Percentiles rank a stretch among this genome's conserved stretches.
Evolutionary conservation across 1,140 invertebrate species (phyloP).

Genomic region (Solenopsis invicta): DNA sequence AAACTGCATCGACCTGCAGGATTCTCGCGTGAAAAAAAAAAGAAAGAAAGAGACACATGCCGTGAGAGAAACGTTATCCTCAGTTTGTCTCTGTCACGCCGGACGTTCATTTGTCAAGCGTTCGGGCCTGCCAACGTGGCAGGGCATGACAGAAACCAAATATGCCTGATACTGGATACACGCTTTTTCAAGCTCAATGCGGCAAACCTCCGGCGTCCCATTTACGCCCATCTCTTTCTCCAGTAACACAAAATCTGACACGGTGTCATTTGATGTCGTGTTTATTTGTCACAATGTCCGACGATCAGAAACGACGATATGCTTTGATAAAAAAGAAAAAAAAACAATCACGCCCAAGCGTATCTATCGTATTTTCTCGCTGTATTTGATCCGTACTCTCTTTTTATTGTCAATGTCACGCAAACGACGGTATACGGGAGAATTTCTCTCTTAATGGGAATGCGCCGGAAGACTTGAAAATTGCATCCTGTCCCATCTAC

Average conservation of each 20-base stretch:
- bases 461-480: not conserved
- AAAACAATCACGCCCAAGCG: not conserved
- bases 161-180: slow-evolving; percentile 33
- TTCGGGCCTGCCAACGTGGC: slow-evolving; percentile 6
- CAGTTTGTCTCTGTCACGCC: slow-evolving; percentile 23
- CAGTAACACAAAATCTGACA: slow-evolving; percentile 24
- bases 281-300: slow-evolving; percentile 24
- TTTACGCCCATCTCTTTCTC: slow-evolving; percentile 14
- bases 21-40: not conserved
- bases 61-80: not conserved
- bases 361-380: not conserved
- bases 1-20: slow-evolving; percentile 35
- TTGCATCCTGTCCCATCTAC: not conserved
- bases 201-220: slow-evolving; percentile 7
- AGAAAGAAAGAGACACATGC: not conserved
- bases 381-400: not conserved
- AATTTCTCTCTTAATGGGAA: slow-evolving; percentile 10
- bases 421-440: not conserved
- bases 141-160: not conserved
- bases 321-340: not conserved
- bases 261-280: slow-evolving; percentile 26
- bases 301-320: not conserved
- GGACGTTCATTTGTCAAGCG: slow-evolving; percentile 38
- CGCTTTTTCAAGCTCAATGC: not conserved
- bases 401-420: slow-evolving; percentile 5